These are phyloP conservation scores for Hecatera dysodea DNA, from an alignment of 2,888 invertebrate genomes.

Conservation along the genomic window DNA sequence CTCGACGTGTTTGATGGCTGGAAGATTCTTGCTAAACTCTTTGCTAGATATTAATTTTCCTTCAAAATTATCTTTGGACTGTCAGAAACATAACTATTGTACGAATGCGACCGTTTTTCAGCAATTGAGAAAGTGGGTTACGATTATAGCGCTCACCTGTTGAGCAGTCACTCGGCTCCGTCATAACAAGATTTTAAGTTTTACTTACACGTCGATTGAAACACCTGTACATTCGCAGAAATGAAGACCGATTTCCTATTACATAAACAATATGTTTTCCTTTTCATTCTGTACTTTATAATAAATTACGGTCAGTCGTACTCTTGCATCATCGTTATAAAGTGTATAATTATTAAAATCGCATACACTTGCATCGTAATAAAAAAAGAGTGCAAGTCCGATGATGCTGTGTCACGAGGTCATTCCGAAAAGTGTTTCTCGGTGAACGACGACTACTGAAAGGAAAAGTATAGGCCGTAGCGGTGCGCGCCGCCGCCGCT, in stretches of 20 bases:
- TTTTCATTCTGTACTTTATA: conserved; percentile 32
- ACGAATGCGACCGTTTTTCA: conserved; percentile 42
- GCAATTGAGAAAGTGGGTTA: conserved; percentile 45
- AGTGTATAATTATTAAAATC: conserved; percentile 27
- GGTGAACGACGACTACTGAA: conserved; percentile 82
- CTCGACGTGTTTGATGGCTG: conserved; percentile 89
- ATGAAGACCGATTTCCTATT: conserved; percentile 22
- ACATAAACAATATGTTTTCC: conserved; percentile 29
- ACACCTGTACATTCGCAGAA: conserved; percentile 33
- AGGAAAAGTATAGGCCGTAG: conserved; percentile 88
- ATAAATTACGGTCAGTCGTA: conserved; percentile 18
- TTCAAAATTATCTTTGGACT: conserved; percentile 76
- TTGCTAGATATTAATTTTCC: conserved; percentile 85
- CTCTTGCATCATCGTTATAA: conserved; percentile 19
- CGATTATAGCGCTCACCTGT: conserved; percentile 59
- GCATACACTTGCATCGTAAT: conserved; percentile 20
- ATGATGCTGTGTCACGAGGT: conserved; percentile 84
- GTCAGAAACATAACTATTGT: conserved; percentile 58
- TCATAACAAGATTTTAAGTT: conserved; percentile 54
- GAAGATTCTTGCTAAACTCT: conserved; percentile 89
- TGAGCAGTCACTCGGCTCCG: conserved; percentile 41
- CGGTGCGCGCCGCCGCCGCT: conserved; percentile 74
- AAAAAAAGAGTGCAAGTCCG: conserved; percentile 29
- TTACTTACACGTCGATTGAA: conserved; percentile 37
- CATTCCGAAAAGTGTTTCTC: conserved; percentile 85